Conservation (phyloP, 2,113 vertebrate species). For the Steatornis caripensis region DNA sequence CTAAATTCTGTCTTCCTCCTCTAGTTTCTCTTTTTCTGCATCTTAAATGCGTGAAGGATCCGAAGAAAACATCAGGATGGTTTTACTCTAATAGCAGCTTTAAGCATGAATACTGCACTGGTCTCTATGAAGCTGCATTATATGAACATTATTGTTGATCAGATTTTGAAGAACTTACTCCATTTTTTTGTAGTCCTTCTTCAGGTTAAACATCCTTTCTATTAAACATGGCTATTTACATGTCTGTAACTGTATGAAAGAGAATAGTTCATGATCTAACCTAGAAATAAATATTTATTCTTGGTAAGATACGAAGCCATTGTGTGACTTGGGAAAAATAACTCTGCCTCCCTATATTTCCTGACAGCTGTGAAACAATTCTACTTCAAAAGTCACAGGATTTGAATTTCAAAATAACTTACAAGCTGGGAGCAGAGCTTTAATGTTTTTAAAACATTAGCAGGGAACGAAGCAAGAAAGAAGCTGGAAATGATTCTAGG, state of each 20-base stretch:
- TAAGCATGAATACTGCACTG: not conserved
- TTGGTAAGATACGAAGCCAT: not conserved
- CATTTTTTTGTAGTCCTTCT: not conserved
- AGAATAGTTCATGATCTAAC: not conserved
- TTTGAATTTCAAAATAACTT: slow-evolving; percentile 62
- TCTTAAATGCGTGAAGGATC: not conserved
- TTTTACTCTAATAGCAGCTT: not conserved
- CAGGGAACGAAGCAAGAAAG: not conserved
- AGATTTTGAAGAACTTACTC: not conserved
- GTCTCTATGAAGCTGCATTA: not conserved
- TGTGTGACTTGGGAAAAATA: slow-evolving; percentile 19
- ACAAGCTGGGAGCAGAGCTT: not conserved
- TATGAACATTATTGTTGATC: not conserved
- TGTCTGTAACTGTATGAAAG: not conserved
- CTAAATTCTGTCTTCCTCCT: not conserved
- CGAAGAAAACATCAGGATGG: not conserved
- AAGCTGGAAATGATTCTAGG: not conserved
- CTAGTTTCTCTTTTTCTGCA: not conserved
- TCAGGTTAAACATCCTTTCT: not conserved
- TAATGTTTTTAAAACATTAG: slow-evolving; percentile 29
- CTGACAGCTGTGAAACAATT: slow-evolving; percentile 46
- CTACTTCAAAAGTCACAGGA: slow-evolving; percentile 40
- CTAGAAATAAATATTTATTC: slow-evolving; percentile 43
- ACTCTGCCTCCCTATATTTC: not conserved
- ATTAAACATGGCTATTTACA: not conserved